A percentile compares a stretch with the other conserved stretches of the same genome.
These are phyloP conservation scores for Odontamblyopus rebecca DNA, from an alignment of 2,797 vertebrate genomes.

Conservation along the genomic window DNA sequence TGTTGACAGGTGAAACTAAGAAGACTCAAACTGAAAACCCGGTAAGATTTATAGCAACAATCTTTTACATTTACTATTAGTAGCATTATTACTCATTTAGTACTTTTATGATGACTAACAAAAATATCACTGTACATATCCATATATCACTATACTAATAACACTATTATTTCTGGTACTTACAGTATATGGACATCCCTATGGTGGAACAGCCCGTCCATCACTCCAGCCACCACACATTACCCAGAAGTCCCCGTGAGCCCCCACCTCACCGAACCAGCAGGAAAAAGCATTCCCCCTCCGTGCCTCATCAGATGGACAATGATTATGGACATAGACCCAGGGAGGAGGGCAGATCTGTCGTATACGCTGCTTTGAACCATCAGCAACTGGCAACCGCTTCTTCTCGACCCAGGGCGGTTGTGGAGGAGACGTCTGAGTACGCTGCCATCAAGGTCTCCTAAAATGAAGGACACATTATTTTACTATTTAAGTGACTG, in stretches of 20 bases:
- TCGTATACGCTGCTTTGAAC: conserved; percentile 65
- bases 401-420: neutral
- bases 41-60: conserved; percentile 34
- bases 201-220: conserved; percentile 20
- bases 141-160: too few relatives aligned
- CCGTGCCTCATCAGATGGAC: conserved; percentile 1
- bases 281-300: neutral
- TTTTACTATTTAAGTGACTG: neutral
- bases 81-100: neutral
- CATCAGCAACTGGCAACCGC: conserved; percentile 19
- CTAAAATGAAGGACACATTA: neutral
- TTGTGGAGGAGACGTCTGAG: conserved; percentile 51
- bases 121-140: neutral
- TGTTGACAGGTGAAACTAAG: conserved; percentile 35
- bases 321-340: neutral
- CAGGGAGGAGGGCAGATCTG: conserved; percentile 14
- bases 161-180: neutral
- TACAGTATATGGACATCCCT: conserved; percentile 46
- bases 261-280: conserved; percentile 15
- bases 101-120: neutral
- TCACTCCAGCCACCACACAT: neutral
- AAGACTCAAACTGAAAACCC: conserved; percentile 26
- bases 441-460: conserved; percentile 56
- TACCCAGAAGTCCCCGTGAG: conserved; percentile 21
- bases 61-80: neutral